Percentiles rank a stretch among this genome's conserved stretches.
Evolutionary conservation across 2,888 invertebrate genomes (phyloP).

Genomic region (Macrophya alboannulata): DNA sequence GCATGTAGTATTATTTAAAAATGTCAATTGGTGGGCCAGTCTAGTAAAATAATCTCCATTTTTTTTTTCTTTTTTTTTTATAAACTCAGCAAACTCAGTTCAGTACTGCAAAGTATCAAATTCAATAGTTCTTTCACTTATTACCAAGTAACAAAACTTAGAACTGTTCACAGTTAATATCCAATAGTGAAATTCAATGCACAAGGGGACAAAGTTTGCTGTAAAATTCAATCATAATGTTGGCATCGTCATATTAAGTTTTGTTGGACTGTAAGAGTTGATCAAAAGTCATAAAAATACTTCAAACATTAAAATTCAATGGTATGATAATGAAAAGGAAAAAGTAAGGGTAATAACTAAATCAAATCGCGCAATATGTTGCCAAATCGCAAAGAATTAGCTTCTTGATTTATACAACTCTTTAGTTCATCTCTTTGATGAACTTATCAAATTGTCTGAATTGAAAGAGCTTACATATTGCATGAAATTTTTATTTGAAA

Average conservation of each 20-base stretch:
- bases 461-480: background rate
- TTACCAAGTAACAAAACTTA: slow-evolving; percentile 12
- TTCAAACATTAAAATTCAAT: background rate
- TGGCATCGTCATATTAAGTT: too few species aligned
- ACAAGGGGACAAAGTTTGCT: background rate
- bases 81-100: too few species aligned
- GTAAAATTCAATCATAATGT: background rate
- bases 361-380: too few species aligned
- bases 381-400: background rate
- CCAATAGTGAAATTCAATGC: background rate
- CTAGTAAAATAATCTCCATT: too few species aligned
- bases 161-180: background rate
- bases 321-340: background rate
- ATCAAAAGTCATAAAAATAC: background rate
- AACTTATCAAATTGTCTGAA: background rate
- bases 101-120: too few species aligned
- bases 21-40: too few species aligned
- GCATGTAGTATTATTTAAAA: too few species aligned
- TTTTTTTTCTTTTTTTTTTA: too few species aligned
- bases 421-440: background rate
- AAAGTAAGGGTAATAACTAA: background rate
- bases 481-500: background rate
- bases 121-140: too few species aligned
- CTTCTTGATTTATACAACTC: background rate
- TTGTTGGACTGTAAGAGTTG: background rate